Conservation (phyloP, 2,113 vertebrate species). For the Pandion haliaetus region DNA sequence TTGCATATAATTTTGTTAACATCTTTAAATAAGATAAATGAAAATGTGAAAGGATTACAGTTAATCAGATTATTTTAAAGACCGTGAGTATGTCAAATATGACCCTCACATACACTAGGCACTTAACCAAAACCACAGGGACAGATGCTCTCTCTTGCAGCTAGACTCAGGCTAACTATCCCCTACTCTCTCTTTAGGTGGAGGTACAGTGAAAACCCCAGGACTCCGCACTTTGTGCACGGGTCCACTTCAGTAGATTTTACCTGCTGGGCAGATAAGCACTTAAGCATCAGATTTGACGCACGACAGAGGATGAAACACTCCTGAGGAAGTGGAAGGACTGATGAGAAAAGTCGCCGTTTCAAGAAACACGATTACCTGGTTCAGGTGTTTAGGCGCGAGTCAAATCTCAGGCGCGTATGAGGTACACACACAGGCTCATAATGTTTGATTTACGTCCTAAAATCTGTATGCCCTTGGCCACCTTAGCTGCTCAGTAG, state of each 20-base stretch:
- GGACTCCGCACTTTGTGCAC: neutral
- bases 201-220: neutral
- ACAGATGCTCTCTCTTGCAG: neutral
- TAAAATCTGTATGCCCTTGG: neutral
- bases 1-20: neutral
- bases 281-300: neutral
- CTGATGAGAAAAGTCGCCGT: neutral
- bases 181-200: too few relatives aligned
- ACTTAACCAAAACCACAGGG: neutral
- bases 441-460: neutral
- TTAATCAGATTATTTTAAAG: neutral
- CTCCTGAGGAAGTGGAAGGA: neutral
- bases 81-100: neutral
- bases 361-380: neutral
- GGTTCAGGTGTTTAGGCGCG: neutral
- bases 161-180: neutral
- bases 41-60: neutral
- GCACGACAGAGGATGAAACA: neutral
- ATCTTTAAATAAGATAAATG: neutral
- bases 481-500: neutral
- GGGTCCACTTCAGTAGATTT: neutral
- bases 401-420: neutral
- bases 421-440: neutral
- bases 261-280: neutral
- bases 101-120: neutral